phyloP scores from a whole-genome alignment of 2,113 vertebrate genomes.

The Calidris pugnax region DNA sequence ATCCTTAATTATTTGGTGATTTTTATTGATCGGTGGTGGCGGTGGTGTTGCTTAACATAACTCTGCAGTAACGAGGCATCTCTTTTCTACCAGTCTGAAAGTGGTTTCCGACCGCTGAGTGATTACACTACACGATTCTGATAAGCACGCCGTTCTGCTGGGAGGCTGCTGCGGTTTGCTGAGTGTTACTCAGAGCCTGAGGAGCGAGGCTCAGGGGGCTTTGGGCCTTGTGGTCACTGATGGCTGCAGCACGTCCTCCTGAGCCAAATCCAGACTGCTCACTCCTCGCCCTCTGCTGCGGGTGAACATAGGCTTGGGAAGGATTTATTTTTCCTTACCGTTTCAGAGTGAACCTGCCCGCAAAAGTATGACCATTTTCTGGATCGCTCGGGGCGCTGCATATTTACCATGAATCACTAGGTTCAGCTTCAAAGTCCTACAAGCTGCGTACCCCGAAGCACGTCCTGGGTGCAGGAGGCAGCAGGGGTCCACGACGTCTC shows the following conservation, averaged over 20 bases:
- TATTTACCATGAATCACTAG: neutral
- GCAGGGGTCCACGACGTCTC: neutral
- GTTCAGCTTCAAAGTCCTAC: neutral
- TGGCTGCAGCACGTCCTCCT: rapidly evolving
- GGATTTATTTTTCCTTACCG: neutral
- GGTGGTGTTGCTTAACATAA: neutral
- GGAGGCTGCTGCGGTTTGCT: neutral
- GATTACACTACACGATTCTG: neutral
- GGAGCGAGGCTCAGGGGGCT: neutral
- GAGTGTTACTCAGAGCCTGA: neutral
- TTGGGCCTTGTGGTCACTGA: neutral
- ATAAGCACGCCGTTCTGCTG: neutral
- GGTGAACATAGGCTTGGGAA: neutral
- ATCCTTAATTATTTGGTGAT: conserved; percentile 19
- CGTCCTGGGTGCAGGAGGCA: neutral
- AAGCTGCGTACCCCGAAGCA: neutral
- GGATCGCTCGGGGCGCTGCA: rapidly evolving
- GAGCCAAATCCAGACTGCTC: neutral
- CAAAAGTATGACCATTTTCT: neutral
- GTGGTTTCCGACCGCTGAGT: neutral
- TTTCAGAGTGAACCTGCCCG: neutral
- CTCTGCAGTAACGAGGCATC: neutral
- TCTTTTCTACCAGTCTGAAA: neutral
- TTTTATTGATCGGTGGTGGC: conserved; percentile 31
- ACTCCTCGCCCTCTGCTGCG: neutral